Evolutionary conservation across 2,113 vertebrate species (phyloP).

Genomic region (Pseudolaguvia tuberculata): DNA sequence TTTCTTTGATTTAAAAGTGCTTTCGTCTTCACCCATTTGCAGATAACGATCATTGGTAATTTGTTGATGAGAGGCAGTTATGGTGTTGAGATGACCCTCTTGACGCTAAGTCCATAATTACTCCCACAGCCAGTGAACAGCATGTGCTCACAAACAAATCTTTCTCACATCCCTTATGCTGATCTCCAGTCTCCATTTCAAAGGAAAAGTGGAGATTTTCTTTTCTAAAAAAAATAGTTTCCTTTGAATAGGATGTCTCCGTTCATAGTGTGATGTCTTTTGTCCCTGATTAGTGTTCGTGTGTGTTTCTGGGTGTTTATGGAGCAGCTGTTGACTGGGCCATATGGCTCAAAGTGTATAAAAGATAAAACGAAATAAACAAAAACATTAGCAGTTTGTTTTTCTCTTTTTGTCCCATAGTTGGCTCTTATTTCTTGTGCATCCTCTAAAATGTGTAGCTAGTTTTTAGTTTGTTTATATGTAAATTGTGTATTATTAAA

Average conservation of each 20-base stretch:
- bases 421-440: neutral
- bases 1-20: slow-evolving; percentile 39
- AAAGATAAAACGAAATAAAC: slow-evolving; percentile 26
- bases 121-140: slow-evolving; percentile 34
- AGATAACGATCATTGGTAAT: slow-evolving; percentile 44
- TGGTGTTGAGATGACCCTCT: slow-evolving; percentile 49
- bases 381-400: neutral
- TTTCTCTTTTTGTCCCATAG: neutral
- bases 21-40: slow-evolving; percentile 25
- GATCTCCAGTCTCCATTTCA: slow-evolving; percentile 28
- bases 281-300: slow-evolving; percentile 4
- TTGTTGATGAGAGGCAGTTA: slow-evolving; percentile 50
- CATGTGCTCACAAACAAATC: slow-evolving; percentile 40
- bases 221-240: neutral
- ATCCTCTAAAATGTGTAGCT: neutral
- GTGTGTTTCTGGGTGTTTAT: slow-evolving; percentile 40
- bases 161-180: slow-evolving; percentile 19
- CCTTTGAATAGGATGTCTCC: neutral
- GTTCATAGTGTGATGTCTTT: neutral
- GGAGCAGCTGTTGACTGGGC: slow-evolving; percentile 44
- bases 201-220: neutral
- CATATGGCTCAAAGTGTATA: slow-evolving; percentile 42
- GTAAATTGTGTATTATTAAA: neutral
- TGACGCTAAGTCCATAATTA: slow-evolving; percentile 42
- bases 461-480: neutral